Conservation (phyloP, 2,888 invertebrate species). For the Zygaena filipendulae region DNA sequence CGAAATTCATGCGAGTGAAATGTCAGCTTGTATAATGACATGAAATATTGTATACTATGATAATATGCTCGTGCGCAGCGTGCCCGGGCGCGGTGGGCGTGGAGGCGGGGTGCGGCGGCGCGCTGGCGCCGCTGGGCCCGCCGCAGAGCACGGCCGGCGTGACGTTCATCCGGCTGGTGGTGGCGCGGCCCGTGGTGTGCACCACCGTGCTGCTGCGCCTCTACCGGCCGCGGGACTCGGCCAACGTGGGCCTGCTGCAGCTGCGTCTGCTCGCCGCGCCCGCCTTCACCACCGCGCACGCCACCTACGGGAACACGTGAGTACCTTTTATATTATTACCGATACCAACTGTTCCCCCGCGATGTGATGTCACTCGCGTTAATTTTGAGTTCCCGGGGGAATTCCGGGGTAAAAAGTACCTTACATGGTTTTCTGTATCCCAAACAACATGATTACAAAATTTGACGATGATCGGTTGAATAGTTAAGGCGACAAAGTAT, state of each 20-base stretch:
- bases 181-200: constrained; percentile 86
- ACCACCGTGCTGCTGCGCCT: constrained; percentile 79
- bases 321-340: too few species aligned
- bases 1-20: too few species aligned
- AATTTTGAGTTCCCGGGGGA: too few species aligned
- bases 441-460: background rate
- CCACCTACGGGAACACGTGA: constrained; percentile 30
- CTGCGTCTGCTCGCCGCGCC: constrained; percentile 86
- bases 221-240: constrained; percentile 90
- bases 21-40: too few species aligned
- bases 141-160: constrained; percentile 89
- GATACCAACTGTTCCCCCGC: too few species aligned
- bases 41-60: too few species aligned
- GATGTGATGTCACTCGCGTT: background rate
- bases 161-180: constrained; percentile 85
- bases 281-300: constrained; percentile 72
- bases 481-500: too few species aligned
- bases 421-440: background rate
- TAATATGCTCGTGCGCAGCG: constrained; percentile 68
- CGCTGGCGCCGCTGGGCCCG: constrained; percentile 84
- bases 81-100: constrained; percentile 91
- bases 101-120: constrained; percentile 85
- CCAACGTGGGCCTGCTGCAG: constrained; percentile 89
- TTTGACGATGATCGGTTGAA: background rate
- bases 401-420: too few species aligned